A percentile compares a stretch with the other conserved stretches of the same genome.
These are phyloP conservation scores for Protophormia terraenovae DNA, from an alignment of 2,888 invertebrate genomes.

Conservation along the genomic window DNA sequence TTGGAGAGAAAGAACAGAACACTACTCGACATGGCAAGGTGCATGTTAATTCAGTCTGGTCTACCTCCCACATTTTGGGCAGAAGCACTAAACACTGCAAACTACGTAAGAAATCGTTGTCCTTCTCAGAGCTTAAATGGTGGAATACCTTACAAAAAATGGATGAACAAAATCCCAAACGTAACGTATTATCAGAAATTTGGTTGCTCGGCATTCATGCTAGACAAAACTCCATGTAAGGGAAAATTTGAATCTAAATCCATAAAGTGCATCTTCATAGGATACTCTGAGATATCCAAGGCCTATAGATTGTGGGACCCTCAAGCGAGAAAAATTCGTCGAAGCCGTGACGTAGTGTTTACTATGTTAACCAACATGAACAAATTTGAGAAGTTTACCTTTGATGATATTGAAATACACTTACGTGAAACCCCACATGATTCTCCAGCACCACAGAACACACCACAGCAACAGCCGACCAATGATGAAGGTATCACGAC, in stretches of 20 bases:
- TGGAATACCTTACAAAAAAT: slow-evolving; percentile 50
- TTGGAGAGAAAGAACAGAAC: slow-evolving; percentile 69
- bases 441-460: neutral
- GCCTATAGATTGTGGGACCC: too few species aligned
- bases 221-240: too few species aligned
- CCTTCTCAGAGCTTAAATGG: slow-evolving; percentile 56
- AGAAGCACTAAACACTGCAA: slow-evolving; percentile 73
- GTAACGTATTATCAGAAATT: slow-evolving; percentile 61
- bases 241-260: too few species aligned
- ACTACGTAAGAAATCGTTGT: slow-evolving; percentile 71
- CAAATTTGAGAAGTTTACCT: too few species aligned
- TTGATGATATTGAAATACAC: neutral
- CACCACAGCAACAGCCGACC: neutral
- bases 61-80: slow-evolving; percentile 71
- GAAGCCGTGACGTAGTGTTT: too few species aligned
- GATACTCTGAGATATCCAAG: too few species aligned
- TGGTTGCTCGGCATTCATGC: slow-evolving; percentile 36
- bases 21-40: slow-evolving; percentile 70
- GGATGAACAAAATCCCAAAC: slow-evolving; percentile 51
- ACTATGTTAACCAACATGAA: too few species aligned
- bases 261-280: too few species aligned
- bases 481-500: neutral
- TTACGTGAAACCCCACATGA: neutral
- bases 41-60: slow-evolving; percentile 71
- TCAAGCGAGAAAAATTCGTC: too few species aligned